Evolutionary conservation across 2,888 invertebrate genomes (phyloP).

Genomic region (Augochlorella aurata): DNA sequence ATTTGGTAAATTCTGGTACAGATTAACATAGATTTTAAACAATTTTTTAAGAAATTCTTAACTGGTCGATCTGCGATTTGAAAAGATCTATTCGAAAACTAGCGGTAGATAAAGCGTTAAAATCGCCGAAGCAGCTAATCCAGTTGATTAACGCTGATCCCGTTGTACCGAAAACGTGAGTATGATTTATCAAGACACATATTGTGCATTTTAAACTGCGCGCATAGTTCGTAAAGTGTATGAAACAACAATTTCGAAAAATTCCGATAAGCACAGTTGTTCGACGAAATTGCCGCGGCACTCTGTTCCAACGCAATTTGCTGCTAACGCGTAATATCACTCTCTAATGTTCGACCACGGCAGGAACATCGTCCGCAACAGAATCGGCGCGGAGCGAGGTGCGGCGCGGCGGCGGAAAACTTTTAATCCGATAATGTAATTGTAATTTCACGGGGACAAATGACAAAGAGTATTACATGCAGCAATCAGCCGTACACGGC

Average conservation of each 20-base stretch:
- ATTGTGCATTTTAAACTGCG: background rate
- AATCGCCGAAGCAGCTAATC: background rate
- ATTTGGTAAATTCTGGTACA: too few relatives aligned
- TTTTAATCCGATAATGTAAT: slow-evolving; percentile 57
- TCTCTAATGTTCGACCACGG: slow-evolving; percentile 5
- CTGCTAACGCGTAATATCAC: background rate
- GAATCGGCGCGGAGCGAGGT: background rate
- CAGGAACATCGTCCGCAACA: slow-evolving; percentile 7
- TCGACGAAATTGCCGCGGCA: slow-evolving; percentile 12
- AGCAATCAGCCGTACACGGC: slow-evolving; percentile 72
- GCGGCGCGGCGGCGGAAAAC: slow-evolving; percentile 41
- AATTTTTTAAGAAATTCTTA: too few relatives aligned
- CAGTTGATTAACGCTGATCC: background rate
- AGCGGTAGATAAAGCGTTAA: too few relatives aligned
- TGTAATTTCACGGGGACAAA: slow-evolving; percentile 66
- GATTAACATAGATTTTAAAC: too few relatives aligned
- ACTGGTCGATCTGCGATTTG: too few relatives aligned
- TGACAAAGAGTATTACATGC: slow-evolving; percentile 75
- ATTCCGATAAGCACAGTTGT: slow-evolving; percentile 1
- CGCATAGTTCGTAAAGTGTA: background rate
- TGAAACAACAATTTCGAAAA: slow-evolving; percentile 3
- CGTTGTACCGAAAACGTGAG: background rate
- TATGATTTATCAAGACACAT: background rate
- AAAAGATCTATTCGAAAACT: too few relatives aligned
- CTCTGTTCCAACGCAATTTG: slow-evolving; percentile 1